Evolutionary conservation across 2,113 vertebrate species (phyloP), one percentile per base, ranked within the genome.

Genomic region (Phyllostomus hastatus): DNA sequence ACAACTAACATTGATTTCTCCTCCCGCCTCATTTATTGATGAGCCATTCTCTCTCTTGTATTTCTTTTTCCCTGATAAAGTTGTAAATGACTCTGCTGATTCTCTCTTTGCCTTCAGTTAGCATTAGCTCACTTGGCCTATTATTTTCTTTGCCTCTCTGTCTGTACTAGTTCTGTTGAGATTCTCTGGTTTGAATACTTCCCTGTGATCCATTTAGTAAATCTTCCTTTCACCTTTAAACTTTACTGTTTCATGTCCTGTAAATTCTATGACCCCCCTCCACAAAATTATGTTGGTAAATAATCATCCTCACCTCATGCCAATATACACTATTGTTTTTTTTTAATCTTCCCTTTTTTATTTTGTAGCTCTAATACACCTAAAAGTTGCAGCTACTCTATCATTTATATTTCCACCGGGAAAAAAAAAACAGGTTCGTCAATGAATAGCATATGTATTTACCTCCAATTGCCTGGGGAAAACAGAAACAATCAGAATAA

Each of bases 21-120:
- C 98, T 98, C 98, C 98, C 97, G 98, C 98, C 96, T 98, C 97
- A 98, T 98, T 98, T 98, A 98, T 98, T 98, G 98, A 98, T 98
- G 98, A 97, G 94, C 97, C 95, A 96, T 97, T 98, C 98, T 98
- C 97, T 98, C 96, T 97, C 98, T 98, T 97, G 97, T 97, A 98
- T 98, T 97, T 97, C 97, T 97, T 98, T 98, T 98, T 97, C 95
- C 98, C 97, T 97, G 98, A 98, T 98, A 98, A 98, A 98, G 97
- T 98, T 98, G 97, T 98, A 97, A 98, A 98, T 98, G 97, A 97
- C 97, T 88, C 96, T 96, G 96, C 95, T 96, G 97, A 97, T 98
- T 98, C 97, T 96, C 97, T 97, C 97, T 98, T 98, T 98, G 98
- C 97, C 95, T 98, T 98, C 95, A 52, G 82, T 90, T 87, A 91